Evolutionary conservation across 2,888 invertebrate species (phyloP).

Genomic region (Lycia hirtaria): DNA sequence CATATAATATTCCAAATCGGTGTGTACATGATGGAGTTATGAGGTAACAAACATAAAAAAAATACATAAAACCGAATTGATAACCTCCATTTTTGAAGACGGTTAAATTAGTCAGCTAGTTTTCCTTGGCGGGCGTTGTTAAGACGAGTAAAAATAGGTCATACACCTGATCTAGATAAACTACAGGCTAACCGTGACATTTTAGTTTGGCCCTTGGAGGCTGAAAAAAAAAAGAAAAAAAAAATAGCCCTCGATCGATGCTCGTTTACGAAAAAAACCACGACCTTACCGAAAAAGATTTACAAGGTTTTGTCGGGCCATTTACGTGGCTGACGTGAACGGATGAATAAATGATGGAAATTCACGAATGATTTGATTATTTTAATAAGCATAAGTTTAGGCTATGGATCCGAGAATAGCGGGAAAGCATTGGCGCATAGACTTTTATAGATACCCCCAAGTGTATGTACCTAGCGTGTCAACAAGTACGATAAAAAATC

Average conservation of each 20-base stretch:
- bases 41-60: no score
- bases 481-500: no score
- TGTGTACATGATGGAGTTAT: no score
- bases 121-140: no score
- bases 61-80: no score
- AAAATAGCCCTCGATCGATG: slow-evolving; percentile 16
- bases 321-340: slow-evolving; percentile 3
- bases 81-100: no score
- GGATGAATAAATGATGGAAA: slow-evolving; percentile 10
- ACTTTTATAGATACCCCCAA: no score
- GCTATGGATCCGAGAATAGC: not conserved
- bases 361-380: not conserved
- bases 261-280: slow-evolving; percentile 10
- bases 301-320: slow-evolving; percentile 14
- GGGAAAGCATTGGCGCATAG: not conserved
- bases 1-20: no score
- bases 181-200: slow-evolving; percentile 5
- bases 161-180: slow-evolving; percentile 8
- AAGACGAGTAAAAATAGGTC: slow-evolving; percentile 1
- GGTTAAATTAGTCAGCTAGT: no score
- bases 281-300: slow-evolving; percentile 14
- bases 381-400: not conserved
- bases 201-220: no score
- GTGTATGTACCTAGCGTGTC: no score
- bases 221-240: slow-evolving; percentile 11